Percentiles rank a stretch among this genome's conserved stretches.
These are phyloP conservation scores for Orthosia gothica DNA, from an alignment of 2,888 invertebrate species.

Conservation along the genomic window DNA sequence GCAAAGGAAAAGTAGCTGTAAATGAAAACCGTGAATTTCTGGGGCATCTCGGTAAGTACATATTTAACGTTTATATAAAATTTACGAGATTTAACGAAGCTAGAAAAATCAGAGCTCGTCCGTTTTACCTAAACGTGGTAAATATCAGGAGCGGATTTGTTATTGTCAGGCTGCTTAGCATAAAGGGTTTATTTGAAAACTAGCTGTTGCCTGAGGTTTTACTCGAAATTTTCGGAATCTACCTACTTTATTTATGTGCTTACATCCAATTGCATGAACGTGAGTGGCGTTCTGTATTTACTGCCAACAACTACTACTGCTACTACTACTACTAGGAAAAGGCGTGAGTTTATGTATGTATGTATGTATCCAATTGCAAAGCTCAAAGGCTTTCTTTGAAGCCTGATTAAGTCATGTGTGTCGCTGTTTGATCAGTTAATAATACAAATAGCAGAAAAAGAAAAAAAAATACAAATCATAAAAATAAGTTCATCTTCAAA, in stretches of 20 bases:
- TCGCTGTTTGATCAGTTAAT: too few species aligned
- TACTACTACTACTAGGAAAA: too few species aligned
- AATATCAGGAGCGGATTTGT: neutral
- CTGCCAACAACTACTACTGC: too few species aligned
- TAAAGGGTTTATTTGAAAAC: neutral
- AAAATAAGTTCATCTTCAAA: too few species aligned
- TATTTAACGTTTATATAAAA: slow-evolving; percentile 20
- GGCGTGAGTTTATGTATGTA: too few species aligned
- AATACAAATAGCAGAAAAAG: too few species aligned
- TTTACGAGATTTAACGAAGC: slow-evolving; percentile 34
- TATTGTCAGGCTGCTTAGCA: slow-evolving; percentile 5
- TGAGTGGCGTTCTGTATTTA: too few species aligned
- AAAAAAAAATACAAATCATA: too few species aligned
- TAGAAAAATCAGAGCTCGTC: slow-evolving; percentile 10
- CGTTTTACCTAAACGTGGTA: neutral
- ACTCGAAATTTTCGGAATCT: neutral
- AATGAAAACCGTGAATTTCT: slow-evolving; percentile 12
- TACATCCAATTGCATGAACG: neutral
- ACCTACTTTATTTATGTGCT: neutral
- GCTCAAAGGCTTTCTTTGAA: neutral
- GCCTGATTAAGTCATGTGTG: too few species aligned
- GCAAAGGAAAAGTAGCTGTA: slow-evolving; percentile 16
- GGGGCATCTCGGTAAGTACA: neutral
- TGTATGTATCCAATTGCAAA: neutral
- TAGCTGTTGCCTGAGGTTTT: neutral